phyloP scores from a whole-genome alignment of 2,888 invertebrate species.

The Teleogryllus oceanicus region DNA sequence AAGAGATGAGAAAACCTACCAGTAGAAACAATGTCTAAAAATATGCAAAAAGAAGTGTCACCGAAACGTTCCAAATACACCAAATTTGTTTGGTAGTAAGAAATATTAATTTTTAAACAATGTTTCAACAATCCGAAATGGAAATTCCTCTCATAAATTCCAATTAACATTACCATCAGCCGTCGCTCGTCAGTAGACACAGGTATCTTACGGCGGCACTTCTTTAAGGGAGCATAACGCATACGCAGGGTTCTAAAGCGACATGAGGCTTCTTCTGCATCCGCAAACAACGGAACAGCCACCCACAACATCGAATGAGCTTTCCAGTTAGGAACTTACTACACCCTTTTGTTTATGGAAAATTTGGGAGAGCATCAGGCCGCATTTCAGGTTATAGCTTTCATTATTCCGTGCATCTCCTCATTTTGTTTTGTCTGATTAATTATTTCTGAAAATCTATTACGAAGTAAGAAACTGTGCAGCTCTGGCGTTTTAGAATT shows the following conservation, averaged over 20 bases:
- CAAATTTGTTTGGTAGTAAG: too few species aligned
- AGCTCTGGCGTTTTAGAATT: constrained; percentile 18
- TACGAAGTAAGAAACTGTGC: constrained; percentile 9
- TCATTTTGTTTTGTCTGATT: constrained; percentile 18
- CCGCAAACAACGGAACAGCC: constrained; percentile 18
- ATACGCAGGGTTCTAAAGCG: not conserved
- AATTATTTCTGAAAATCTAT: constrained; percentile 18
- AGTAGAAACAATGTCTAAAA: too few species aligned
- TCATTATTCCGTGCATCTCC: constrained; percentile 9
- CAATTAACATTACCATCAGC: too few species aligned
- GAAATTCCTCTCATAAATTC: too few species aligned
- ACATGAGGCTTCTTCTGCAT: constrained; percentile 6
- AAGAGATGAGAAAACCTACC: too few species aligned
- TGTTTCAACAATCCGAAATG: too few species aligned
- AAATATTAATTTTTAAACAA: too few species aligned
- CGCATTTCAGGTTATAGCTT: constrained; percentile 10
- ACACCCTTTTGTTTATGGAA: constrained; percentile 18
- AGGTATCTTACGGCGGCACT: not conserved
- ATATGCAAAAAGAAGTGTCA: too few species aligned
- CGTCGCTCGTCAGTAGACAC: not conserved
- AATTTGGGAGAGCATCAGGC: constrained; percentile 4
- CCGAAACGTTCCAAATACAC: too few species aligned
- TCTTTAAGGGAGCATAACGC: not conserved
- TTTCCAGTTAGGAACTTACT: not conserved
- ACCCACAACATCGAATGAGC: not conserved